phyloP scores from a whole-genome alignment of 2,797 vertebrate genomes.

The Anguilla anguilla region DNA sequence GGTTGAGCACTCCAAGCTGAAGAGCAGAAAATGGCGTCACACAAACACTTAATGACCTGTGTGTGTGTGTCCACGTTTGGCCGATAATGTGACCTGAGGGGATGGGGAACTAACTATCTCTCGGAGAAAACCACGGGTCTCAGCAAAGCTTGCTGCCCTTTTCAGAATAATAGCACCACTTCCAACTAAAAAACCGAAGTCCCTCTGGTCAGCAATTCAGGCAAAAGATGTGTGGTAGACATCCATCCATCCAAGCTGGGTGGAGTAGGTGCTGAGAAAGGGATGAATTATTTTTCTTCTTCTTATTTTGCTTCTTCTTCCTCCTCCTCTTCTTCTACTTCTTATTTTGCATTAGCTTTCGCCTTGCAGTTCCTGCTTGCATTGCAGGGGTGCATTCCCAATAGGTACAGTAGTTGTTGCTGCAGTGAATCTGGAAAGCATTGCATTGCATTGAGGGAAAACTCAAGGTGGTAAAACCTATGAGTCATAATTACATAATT shows the following conservation, averaged over 20 bases:
- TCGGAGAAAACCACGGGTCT: constrained; percentile 37
- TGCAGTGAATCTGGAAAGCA: neutral
- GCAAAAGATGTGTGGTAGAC: neutral
- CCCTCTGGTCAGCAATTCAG: constrained; percentile 27
- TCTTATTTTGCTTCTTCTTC: too few species aligned
- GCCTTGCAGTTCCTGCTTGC: neutral
- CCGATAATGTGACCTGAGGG: constrained; percentile 56
- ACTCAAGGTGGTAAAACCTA: neutral
- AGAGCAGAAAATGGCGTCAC: constrained; percentile 32
- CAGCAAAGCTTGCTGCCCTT: constrained; percentile 54
- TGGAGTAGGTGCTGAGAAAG: too few species aligned
- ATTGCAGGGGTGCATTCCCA: neutral
- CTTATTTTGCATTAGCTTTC: neutral
- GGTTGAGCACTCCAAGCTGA: constrained; percentile 47
- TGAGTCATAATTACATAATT: constrained; percentile 20
- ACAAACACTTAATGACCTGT: constrained; percentile 57
- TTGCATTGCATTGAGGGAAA: neutral
- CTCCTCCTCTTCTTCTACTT: too few species aligned
- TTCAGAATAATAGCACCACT: constrained; percentile 44
- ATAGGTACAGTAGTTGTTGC: neutral
- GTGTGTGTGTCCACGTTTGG: constrained; percentile 54
- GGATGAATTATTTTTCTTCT: too few species aligned
- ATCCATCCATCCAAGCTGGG: neutral
- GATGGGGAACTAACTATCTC: constrained; percentile 55
- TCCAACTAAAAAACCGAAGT: constrained; percentile 30